Percentiles rank a stretch among this genome's conserved stretches.
Evolutionary conservation across 1,140 invertebrate species (phyloP).

Genomic region (Drosophila orosa): DNA sequence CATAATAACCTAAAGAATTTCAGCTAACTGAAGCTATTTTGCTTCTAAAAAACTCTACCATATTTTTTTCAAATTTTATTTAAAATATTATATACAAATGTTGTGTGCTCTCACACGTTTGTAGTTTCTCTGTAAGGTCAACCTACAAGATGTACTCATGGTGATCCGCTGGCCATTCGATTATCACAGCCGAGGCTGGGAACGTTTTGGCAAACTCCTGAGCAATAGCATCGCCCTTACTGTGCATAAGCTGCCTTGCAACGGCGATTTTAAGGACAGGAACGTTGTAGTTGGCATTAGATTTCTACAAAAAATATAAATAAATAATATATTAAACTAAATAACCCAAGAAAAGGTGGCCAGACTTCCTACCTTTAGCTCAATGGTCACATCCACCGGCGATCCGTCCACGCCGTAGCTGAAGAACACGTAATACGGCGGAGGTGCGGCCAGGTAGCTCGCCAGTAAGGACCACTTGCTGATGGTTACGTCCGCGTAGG

Average conservation of each 20-base stretch:
- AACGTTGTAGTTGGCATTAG: slow-evolving; percentile 64
- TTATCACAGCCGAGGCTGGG: slow-evolving; percentile 15
- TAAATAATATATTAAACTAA: too few species aligned
- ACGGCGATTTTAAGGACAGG: slow-evolving; percentile 29
- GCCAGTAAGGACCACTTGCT: slow-evolving; percentile 87
- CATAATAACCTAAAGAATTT: background rate
- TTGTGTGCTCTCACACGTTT: background rate
- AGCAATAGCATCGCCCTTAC: slow-evolving; percentile 21
- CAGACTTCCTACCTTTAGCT: slow-evolving; percentile 18
- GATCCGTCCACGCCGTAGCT: slow-evolving; percentile 86
- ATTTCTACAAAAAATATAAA: slow-evolving; percentile 73
- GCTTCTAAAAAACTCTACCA: background rate
- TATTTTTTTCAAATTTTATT: background rate
- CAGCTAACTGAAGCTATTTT: background rate
- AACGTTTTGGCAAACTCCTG: slow-evolving; percentile 27
- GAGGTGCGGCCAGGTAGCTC: slow-evolving; percentile 85
- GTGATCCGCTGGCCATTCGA: slow-evolving; percentile 41
- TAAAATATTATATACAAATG: background rate
- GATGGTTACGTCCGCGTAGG: slow-evolving; percentile 86
- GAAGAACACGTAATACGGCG: slow-evolving; percentile 88
- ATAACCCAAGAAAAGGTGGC: background rate
- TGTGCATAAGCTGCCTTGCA: slow-evolving; percentile 8
- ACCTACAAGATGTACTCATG: slow-evolving; percentile 37
- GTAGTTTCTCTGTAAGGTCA: background rate
- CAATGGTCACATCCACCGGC: slow-evolving; percentile 85